Conservation (phyloP, 2,888 invertebrate genomes). For the Sepiola atlantica region DNA sequence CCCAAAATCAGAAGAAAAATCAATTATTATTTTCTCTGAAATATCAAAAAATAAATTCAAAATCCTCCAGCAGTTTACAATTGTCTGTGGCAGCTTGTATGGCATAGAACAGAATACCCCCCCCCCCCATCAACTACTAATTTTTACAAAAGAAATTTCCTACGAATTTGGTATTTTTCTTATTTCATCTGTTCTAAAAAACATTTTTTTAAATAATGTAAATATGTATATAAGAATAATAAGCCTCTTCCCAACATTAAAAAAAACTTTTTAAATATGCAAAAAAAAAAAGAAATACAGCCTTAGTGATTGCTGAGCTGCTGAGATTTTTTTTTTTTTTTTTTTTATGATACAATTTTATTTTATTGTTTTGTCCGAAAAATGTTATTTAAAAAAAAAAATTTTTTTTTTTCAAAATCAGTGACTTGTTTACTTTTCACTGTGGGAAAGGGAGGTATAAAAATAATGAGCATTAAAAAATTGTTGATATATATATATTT, state of each 20-base stretch:
- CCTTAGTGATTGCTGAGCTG: not conserved
- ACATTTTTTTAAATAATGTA: not conserved
- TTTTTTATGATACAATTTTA: not conserved
- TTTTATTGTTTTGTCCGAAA: not conserved
- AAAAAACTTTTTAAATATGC: not conserved
- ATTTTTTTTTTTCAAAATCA: not conserved
- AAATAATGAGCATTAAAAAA: not conserved
- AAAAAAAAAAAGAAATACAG: not conserved
- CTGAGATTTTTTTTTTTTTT: not conserved
- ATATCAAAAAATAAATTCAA: not conserved
- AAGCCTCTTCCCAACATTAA: not conserved
- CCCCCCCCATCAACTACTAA: too few species aligned
- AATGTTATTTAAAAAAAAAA: not conserved
- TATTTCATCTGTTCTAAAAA: not conserved
- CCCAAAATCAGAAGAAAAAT: not conserved
- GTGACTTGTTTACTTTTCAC: not conserved
- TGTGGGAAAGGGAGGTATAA: not conserved
- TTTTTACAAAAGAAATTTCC: not conserved
- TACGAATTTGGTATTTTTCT: not conserved
- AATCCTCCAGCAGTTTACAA: not conserved
- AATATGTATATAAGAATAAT: not conserved
- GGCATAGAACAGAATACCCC: not conserved
- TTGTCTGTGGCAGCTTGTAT: not conserved
- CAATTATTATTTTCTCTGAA: not conserved
- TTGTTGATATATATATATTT: too few species aligned